A percentile compares a stretch with the other conserved stretches of the same genome.
phyloP scores from a whole-genome alignment of 2,888 invertebrate genomes.

The Thyatira batis region DNA sequence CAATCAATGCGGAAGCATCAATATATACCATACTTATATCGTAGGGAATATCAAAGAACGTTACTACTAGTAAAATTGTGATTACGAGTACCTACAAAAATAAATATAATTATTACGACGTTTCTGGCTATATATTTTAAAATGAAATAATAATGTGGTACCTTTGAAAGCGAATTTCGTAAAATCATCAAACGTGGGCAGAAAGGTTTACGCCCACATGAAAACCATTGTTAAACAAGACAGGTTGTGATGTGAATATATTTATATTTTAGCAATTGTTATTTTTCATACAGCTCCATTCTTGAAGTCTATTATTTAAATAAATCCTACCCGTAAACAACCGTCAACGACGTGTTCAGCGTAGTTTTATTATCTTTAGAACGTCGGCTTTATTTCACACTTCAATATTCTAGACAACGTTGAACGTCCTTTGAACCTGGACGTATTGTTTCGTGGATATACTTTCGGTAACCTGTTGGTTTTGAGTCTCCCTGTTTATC shows the following conservation, averaged over 20 bases:
- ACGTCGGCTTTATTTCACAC: conserved; percentile 47
- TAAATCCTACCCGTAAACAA: conserved; percentile 18
- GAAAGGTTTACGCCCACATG: conserved; percentile 31
- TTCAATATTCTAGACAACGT: conserved; percentile 48
- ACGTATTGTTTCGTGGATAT: conserved; percentile 43
- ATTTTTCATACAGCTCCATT: conserved; percentile 14
- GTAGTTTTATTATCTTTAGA: conserved; percentile 38
- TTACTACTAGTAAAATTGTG: neutral
- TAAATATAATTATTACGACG: conserved; percentile 14
- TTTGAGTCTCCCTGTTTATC: conserved; percentile 13
- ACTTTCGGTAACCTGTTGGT: conserved; percentile 19
- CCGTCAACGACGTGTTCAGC: neutral
- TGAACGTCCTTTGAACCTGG: conserved; percentile 45
- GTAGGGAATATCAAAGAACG: conserved; percentile 4
- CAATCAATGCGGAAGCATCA: conserved; percentile 47
- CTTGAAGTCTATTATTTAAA: conserved; percentile 18
- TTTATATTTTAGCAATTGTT: conserved; percentile 24
- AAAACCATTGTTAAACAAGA: conserved; percentile 29
- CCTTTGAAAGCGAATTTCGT: conserved; percentile 26
- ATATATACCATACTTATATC: conserved; percentile 30
- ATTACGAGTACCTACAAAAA: conserved; percentile 17
- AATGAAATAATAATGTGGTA: conserved; percentile 6
- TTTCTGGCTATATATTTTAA: neutral
- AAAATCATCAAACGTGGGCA: conserved; percentile 33
- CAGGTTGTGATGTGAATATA: conserved; percentile 14